phyloP scores from a whole-genome alignment of 1,140 invertebrate genomes.

The Solenopsis fugax region DNA sequence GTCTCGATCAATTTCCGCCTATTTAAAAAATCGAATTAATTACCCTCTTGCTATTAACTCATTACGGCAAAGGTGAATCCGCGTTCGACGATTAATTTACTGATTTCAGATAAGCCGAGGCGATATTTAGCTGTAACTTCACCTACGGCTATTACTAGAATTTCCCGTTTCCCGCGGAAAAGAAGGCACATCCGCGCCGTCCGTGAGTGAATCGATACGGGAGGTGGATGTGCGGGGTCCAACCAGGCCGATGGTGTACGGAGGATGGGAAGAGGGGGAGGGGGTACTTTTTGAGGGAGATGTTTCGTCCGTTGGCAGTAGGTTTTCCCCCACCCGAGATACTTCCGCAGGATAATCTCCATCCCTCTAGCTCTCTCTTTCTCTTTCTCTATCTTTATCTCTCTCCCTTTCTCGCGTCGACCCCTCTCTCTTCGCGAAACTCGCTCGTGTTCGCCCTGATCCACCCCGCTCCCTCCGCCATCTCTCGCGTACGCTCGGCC shows the following conservation, averaged over 20 bases:
- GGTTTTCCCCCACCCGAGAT: conserved; percentile 68
- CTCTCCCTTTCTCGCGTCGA: conserved; percentile 63
- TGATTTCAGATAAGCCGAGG: neutral
- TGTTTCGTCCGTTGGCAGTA: conserved; percentile 83
- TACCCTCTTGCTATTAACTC: neutral
- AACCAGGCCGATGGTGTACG: conserved; percentile 54
- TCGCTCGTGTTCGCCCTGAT: conserved; percentile 67
- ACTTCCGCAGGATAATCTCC: conserved; percentile 82
- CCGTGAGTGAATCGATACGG: conserved; percentile 83
- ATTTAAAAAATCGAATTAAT: neutral
- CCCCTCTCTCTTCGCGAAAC: conserved; percentile 47
- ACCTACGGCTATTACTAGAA: conserved; percentile 17
- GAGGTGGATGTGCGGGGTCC: conserved; percentile 70
- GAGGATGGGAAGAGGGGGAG: conserved; percentile 63
- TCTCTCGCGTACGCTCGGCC: conserved; percentile 53
- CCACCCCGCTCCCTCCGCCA: conserved; percentile 54
- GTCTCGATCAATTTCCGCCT: neutral
- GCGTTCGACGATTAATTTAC: neutral
- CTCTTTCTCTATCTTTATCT: conserved; percentile 45
- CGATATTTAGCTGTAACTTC: conserved; percentile 28
- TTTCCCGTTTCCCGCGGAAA: conserved; percentile 46
- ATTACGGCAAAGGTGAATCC: neutral
- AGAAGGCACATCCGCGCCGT: conserved; percentile 74
- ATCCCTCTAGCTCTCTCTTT: conserved; percentile 71
- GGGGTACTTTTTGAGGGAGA: conserved; percentile 85